A percentile compares a stretch with the other conserved stretches of the same genome.
phyloP scores from a whole-genome alignment of 2,113 vertebrate species.

The Pseudopodoces humilis region DNA sequence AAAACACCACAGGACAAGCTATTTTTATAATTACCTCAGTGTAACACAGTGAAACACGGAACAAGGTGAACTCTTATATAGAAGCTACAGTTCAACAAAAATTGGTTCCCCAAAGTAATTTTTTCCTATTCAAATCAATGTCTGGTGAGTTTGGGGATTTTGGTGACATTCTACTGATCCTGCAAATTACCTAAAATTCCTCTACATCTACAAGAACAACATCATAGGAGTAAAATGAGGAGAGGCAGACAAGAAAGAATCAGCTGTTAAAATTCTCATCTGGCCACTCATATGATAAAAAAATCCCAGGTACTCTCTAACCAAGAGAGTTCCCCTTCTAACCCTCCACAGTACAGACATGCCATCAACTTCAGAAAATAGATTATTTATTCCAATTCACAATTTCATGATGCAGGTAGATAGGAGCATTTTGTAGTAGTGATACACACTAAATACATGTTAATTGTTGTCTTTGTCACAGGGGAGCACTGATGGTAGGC shows the following conservation, averaged over 20 bases:
- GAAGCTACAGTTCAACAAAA: not conserved
- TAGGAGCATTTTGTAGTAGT: not conserved
- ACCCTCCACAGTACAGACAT: not conserved
- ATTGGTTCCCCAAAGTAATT: not conserved
- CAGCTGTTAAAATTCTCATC: not conserved
- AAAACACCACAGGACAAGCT: not conserved
- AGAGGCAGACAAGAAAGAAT: not conserved
- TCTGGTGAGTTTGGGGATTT: not conserved
- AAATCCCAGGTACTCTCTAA: not conserved
- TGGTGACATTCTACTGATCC: not conserved
- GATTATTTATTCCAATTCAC: not conserved
- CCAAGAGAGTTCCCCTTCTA: not conserved
- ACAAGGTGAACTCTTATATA: not conserved
- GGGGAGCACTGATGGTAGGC: accelerated
- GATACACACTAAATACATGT: not conserved
- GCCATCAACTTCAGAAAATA: not conserved
- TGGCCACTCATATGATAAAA: not conserved
- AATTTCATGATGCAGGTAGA: not conserved
- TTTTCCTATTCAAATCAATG: not conserved
- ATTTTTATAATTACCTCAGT: not conserved
- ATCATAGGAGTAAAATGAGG: not conserved
- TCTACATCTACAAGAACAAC: not conserved
- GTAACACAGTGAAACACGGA: not conserved
- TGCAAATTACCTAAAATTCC: not conserved
- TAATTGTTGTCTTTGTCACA: not conserved